Conservation (phyloP, 2,113 vertebrate genomes). For the Nyctereutes procyonoides region DNA sequence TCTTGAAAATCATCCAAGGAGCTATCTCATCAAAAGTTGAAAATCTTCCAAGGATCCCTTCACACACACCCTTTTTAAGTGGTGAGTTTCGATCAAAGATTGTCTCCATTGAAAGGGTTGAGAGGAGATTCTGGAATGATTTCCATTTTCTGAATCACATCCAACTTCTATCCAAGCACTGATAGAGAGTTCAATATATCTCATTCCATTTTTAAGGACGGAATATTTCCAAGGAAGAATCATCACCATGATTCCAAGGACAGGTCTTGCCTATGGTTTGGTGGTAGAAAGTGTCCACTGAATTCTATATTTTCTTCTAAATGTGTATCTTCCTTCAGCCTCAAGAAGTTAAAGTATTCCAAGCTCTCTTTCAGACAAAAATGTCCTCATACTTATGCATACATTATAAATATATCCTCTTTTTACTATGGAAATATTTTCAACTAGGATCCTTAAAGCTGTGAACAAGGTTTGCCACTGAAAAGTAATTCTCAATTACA, state of each 20-base stretch:
- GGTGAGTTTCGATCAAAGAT: conserved; percentile 64
- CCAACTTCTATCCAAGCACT: conserved; percentile 9
- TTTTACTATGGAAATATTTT: conserved; percentile 25
- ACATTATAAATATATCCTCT: not conserved
- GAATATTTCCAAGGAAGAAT: conserved; percentile 27
- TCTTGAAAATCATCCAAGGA: conserved; percentile 82
- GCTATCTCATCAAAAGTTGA: conserved; percentile 80
- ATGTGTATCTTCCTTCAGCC: not conserved
- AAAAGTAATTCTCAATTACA: not conserved
- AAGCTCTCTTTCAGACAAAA: conserved; percentile 13
- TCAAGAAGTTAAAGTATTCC: not conserved
- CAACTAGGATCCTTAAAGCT: not conserved
- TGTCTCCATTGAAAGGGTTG: conserved; percentile 46
- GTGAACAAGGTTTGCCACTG: not conserved
- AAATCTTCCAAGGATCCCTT: conserved; percentile 80
- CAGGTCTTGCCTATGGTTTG: not conserved
- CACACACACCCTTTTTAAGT: conserved; percentile 70
- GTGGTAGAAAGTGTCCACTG: conserved; percentile 24
- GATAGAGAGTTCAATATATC: not conserved
- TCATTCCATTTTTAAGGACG: conserved; percentile 13
- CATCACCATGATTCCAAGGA: conserved; percentile 14
- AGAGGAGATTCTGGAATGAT: conserved; percentile 43
- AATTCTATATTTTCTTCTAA: conserved; percentile 6
- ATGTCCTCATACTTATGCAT: not conserved
- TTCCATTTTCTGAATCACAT: conserved; percentile 39